Evolutionary conservation across 2,888 invertebrate species (phyloP).

Genomic region (Sialis lutaria): DNA sequence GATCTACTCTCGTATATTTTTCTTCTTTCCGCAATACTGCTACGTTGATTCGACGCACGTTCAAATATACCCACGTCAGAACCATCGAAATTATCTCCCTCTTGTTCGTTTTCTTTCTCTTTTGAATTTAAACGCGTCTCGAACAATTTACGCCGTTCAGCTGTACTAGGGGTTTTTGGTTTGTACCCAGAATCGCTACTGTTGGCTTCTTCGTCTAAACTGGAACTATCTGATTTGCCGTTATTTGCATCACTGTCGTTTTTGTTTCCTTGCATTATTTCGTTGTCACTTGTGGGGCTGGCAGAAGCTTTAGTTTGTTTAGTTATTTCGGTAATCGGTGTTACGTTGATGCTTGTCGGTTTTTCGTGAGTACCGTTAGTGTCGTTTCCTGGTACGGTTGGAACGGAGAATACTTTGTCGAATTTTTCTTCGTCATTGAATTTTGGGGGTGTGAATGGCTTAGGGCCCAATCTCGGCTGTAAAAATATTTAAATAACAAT

Average conservation of each 20-base stretch:
- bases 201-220: slow-evolving; percentile 40
- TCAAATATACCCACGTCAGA: slow-evolving; percentile 33
- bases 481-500: slow-evolving; percentile 12
- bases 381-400: slow-evolving; percentile 42
- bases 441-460: slow-evolving; percentile 66
- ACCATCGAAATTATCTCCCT: slow-evolving; percentile 26
- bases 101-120: slow-evolving; percentile 18
- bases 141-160: slow-evolving; percentile 60
- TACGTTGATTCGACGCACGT: slow-evolving; percentile 41
- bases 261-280: slow-evolving; percentile 4
- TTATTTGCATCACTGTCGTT: slow-evolving; percentile 22
- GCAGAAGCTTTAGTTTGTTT: slow-evolving; percentile 18
- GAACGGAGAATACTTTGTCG: slow-evolving; percentile 68
- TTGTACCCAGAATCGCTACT: slow-evolving; percentile 47
- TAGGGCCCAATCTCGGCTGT: slow-evolving; percentile 71
- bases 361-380: slow-evolving; percentile 20
- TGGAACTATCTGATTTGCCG: slow-evolving; percentile 40
- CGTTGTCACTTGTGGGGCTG: slow-evolving; percentile 7
- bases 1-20: slow-evolving; percentile 63
- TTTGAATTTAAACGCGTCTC: slow-evolving; percentile 29
- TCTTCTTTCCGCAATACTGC: slow-evolving; percentile 60
- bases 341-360: slow-evolving; percentile 20
- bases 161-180: slow-evolving; percentile 60
- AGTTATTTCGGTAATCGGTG: slow-evolving; percentile 19
- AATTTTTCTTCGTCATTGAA: slow-evolving; percentile 58